These are phyloP conservation scores for Donacobius atricapilla DNA, from an alignment of 2,113 vertebrate genomes.

Conservation along the genomic window DNA sequence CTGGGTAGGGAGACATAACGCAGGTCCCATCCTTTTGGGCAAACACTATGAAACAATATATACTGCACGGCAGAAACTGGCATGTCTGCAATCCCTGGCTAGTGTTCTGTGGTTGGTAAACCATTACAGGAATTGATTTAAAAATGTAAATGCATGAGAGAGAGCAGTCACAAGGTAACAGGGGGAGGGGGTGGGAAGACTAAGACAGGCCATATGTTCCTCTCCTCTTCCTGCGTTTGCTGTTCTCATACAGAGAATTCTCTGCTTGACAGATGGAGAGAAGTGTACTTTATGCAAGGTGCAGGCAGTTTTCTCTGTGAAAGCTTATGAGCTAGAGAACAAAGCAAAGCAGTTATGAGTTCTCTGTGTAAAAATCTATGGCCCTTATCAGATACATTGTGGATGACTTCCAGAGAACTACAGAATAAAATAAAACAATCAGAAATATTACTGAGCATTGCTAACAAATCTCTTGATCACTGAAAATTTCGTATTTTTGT, in stretches of 20 bases:
- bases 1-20: background rate
- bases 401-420: constrained; percentile 5
- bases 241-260: constrained; percentile 14
- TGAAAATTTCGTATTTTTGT: background rate
- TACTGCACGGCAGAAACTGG: background rate
- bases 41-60: background rate
- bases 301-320: background rate
- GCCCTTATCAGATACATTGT: background rate
- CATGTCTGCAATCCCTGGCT: background rate
- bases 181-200: background rate
- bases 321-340: background rate
- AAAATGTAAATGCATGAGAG: constrained; percentile 6
- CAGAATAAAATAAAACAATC: background rate
- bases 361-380: constrained; percentile 15
- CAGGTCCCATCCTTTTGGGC: background rate
- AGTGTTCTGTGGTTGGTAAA: background rate
- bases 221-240: background rate
- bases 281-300: constrained; percentile 29
- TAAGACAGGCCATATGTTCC: background rate
- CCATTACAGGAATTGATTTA: background rate
- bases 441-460: background rate
- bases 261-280: constrained; percentile 34
- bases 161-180: background rate
- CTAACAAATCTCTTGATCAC: background rate
- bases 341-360: constrained; percentile 25